Evolutionary conservation across 2,113 vertebrate genomes (phyloP).

Genomic region (Malurus melanocephalus): DNA sequence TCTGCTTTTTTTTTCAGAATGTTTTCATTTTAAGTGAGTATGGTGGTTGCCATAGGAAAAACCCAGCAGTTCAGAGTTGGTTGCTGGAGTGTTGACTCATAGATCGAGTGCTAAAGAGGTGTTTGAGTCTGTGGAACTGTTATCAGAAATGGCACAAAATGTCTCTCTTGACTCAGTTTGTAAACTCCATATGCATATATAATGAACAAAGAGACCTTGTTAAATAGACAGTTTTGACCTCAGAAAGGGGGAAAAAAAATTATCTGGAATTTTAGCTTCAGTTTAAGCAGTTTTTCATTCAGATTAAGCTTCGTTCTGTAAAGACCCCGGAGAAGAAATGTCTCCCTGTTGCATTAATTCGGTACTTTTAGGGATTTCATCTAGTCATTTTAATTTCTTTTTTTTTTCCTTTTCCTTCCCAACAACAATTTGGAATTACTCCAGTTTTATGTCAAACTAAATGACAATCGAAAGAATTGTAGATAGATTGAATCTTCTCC

Average conservation of each 20-base stretch:
- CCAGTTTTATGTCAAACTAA: background rate
- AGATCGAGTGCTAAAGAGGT: constrained; percentile 29
- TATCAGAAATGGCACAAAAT: constrained; percentile 41
- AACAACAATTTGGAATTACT: background rate
- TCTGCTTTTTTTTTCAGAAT: background rate
- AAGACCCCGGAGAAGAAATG: background rate
- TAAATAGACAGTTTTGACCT: constrained; percentile 1
- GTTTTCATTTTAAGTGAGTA: background rate
- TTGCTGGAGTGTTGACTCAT: constrained; percentile 34
- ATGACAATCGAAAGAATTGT: background rate
- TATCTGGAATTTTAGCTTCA: background rate
- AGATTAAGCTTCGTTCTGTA: background rate
- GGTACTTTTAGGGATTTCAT: background rate
- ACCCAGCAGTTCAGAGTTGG: background rate
- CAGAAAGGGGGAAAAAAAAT: background rate
- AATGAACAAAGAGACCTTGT: constrained; percentile 12
- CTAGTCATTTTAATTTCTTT: background rate
- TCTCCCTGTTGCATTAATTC: background rate
- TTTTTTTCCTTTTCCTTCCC: background rate
- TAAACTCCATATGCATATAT: background rate
- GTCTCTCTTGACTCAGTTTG: constrained; percentile 27
- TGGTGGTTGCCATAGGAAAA: constrained; percentile 37
- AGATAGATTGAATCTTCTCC: background rate
- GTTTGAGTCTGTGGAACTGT: constrained; percentile 28
- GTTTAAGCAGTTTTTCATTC: background rate